phyloP scores from a whole-genome alignment of 2,113 vertebrate species.

The Mobula birostris region DNA sequence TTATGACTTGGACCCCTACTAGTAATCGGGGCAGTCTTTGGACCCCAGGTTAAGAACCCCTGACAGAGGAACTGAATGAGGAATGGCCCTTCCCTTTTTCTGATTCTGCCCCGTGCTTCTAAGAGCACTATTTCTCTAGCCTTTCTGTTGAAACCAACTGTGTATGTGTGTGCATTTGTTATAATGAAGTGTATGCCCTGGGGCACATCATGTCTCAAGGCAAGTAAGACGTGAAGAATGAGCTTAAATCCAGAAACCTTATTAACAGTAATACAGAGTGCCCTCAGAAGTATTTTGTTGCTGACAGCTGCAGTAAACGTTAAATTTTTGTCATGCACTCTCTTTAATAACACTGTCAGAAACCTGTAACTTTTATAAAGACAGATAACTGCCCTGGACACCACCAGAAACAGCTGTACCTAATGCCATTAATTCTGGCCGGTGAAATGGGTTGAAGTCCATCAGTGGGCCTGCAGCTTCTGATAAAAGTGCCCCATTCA shows the following conservation, averaged over 20 bases:
- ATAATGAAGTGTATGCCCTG: neutral
- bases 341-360: conserved; percentile 28
- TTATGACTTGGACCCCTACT: no score
- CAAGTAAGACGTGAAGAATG: conserved; percentile 7
- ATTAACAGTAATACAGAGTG: neutral
- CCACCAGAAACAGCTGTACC: neutral
- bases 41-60: no score
- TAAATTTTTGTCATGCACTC: neutral
- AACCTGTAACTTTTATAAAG: conserved; percentile 11
- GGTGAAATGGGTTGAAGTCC: neutral
- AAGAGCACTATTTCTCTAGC: neutral
- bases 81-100: no score
- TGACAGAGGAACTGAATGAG: no score
- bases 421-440: neutral
- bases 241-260: neutral
- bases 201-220: neutral
- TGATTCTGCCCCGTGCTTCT: neutral
- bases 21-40: no score
- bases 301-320: neutral
- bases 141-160: neutral
- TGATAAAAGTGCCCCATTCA: neutral
- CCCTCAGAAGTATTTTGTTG: neutral
- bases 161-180: neutral
- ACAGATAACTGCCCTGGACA: neutral
- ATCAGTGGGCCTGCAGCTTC: neutral